phyloP scores from a whole-genome alignment of 2,888 invertebrate species.

The Phortica magna region DNA sequence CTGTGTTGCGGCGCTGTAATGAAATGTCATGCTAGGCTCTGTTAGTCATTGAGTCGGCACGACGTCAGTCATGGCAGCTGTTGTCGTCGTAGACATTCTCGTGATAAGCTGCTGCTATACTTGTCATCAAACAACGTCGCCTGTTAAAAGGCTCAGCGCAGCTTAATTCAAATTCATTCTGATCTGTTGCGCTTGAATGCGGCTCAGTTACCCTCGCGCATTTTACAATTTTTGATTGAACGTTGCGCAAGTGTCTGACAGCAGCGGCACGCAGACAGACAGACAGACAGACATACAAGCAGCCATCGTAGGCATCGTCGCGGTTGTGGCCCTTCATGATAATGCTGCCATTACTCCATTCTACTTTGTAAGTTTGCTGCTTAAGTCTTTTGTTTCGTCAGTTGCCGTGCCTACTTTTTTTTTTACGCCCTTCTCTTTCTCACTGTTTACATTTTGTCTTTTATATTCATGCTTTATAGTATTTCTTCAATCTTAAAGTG shows the following conservation, averaged over 20 bases:
- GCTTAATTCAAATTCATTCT: conserved; percentile 20
- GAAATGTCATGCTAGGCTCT: conserved; percentile 28
- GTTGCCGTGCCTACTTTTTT: neutral
- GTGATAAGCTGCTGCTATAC: neutral
- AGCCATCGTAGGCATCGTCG: no score
- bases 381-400: conserved; percentile 12
- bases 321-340: conserved; percentile 1
- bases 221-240: conserved; percentile 1
- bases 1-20: conserved; percentile 19
- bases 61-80: conserved; percentile 16
- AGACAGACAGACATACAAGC: no score
- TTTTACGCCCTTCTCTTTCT: neutral
- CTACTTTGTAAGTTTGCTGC: neutral
- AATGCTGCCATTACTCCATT: neutral
- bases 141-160: neutral
- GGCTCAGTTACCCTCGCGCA: conserved; percentile 16
- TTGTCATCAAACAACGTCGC: neutral
- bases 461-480: no score
- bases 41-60: neutral
- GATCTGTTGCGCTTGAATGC: neutral
- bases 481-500: no score
- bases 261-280: no score
- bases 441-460: no score
- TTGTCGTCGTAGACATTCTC: conserved; percentile 3
- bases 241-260: conserved; percentile 23